phyloP scores from a whole-genome alignment of 1,140 invertebrate species.

The Listronotus oregonensis region DNA sequence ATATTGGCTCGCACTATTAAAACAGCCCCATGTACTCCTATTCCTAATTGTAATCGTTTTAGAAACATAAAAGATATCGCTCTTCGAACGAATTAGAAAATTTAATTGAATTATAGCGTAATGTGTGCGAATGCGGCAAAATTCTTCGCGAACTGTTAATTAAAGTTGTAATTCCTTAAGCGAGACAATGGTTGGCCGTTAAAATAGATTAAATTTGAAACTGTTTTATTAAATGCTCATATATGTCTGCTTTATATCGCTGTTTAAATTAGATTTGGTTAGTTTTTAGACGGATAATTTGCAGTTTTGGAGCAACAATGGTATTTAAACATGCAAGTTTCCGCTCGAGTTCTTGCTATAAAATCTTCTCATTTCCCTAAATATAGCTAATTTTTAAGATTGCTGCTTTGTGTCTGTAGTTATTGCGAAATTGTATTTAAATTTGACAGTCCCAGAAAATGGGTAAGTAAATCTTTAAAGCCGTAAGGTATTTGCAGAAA shows the following conservation, averaged over 20 bases:
- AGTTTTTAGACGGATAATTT: slow-evolving; percentile 30
- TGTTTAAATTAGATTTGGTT: slow-evolving; percentile 32
- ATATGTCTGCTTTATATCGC: slow-evolving; percentile 24
- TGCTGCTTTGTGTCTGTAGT: no score
- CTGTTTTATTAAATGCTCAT: slow-evolving; percentile 34
- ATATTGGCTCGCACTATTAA: no score
- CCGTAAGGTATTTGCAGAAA: no score
- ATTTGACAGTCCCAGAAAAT: no score
- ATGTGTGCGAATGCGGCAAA: slow-evolving; percentile 23
- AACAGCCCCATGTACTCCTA: no score
- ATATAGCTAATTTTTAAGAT: no score
- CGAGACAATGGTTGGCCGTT: slow-evolving; percentile 29
- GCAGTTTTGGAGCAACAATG: slow-evolving; percentile 26
- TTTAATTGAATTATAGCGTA: slow-evolving; percentile 28
- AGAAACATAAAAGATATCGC: no score
- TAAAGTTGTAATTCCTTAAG: slow-evolving; percentile 30
- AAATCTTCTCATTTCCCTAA: no score
- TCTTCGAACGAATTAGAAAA: slow-evolving; percentile 10
- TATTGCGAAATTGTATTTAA: no score
- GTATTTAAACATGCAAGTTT: slow-evolving; percentile 20
- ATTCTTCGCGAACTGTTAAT: slow-evolving; percentile 29
- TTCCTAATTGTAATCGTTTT: no score
- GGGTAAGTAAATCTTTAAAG: no score
- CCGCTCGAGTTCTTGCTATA: slow-evolving; percentile 6
- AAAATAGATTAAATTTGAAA: slow-evolving; percentile 33